These are phyloP conservation scores for Cherax destructor DNA, from an alignment of 1,140 invertebrate genomes.

Conservation along the genomic window DNA sequence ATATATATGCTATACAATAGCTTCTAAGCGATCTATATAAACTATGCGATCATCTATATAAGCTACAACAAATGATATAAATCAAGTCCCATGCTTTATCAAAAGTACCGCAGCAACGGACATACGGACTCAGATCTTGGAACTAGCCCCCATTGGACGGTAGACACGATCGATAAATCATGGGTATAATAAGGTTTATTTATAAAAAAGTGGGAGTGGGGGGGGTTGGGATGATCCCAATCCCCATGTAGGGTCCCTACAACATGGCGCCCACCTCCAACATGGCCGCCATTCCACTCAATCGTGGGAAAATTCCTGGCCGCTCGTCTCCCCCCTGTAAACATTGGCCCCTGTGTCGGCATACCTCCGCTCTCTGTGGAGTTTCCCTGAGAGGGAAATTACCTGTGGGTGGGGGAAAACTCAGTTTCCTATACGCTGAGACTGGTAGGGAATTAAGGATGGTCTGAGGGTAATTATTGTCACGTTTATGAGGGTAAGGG, in stretches of 20 bases:
- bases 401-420: not conserved
- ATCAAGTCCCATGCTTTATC: no score
- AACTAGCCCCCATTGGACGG: not conserved
- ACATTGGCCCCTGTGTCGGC: not conserved
- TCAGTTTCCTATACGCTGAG: no score
- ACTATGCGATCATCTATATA: no score
- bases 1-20: no score
- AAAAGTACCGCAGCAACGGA: no score
- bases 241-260: not conserved
- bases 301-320: not conserved
- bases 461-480: not conserved
- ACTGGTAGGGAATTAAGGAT: not conserved
- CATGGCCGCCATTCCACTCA: not conserved
- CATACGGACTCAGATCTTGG: no score
- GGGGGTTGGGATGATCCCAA: not conserved
- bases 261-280: constrained; percentile 3
- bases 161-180: not conserved
- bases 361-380: not conserved
- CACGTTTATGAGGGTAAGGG: no score
- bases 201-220: constrained; percentile 1
- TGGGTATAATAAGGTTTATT: not conserved
- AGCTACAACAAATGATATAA: no score
- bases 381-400: not conserved
- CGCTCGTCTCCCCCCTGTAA: not conserved
- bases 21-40: no score